Evolutionary conservation across 2,888 invertebrate species (phyloP), one percentile per base, ranked within the genome.

Genomic region (Arenicola marina): DNA sequence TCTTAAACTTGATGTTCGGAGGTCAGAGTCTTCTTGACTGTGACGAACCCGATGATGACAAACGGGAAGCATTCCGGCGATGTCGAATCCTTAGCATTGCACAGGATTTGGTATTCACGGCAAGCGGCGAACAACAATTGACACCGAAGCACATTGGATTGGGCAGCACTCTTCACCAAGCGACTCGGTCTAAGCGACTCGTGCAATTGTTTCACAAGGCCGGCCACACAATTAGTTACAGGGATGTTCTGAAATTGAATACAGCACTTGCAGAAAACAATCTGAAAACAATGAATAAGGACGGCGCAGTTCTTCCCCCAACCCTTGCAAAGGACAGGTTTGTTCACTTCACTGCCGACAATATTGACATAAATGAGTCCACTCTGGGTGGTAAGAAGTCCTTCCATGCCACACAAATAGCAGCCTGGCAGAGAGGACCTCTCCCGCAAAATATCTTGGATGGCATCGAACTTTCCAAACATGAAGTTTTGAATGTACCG

Each of bases 81-180:
- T 4, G n/a, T 4, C 21, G 53, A 29, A 38, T 59, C n/a, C 11
- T 24, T n/a, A n/a, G 48, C 26, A 48, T 48, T 24, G 15, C n/a
- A 7, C 48, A 24, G 24, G 48, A 48, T 48, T 24, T 48, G n/a
- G 24, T 48, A 24, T 48, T n/a, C 26, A 54, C 24, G n/a, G 53
- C 32, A 11, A 28, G 24, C 32, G 32, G 53, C 7, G 53, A 53
- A 4, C 15, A 24, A 21, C 15, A 7, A 11, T 26, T 56, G 7
- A 51, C 60, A 28, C 55, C 60, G 7, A 60, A 60, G 21, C 60
- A 60, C 29, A 60, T 60, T 4, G 60, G 60, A 28, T 7, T 60
- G 18, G 60, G 26, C 4, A 56, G 44, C 26, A 56, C 55, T 26
- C 60, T 60, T 33, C 60, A 60, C 55, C 60, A 60, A 29, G 55